A percentile compares a stretch with the other conserved stretches of the same genome.
Evolutionary conservation across 2,113 vertebrate genomes (phyloP).

Genomic region (Aspidoscelis tigris): DNA sequence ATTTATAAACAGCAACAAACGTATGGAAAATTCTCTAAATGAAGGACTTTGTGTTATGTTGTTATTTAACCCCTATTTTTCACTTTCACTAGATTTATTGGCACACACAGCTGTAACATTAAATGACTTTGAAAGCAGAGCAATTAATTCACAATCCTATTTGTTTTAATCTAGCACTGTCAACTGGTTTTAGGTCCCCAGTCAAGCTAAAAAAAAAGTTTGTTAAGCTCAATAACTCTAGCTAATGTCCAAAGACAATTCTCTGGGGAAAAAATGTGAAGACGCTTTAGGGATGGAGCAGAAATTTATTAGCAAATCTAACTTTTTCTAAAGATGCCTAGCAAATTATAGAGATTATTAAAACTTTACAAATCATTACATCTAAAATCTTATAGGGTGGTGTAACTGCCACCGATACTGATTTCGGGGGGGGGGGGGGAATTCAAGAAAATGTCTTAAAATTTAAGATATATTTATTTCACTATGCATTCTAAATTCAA

Average conservation of each 20-base stretch:
- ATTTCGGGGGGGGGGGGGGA: slow-evolving; percentile 69
- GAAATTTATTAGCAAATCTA: slow-evolving; percentile 73
- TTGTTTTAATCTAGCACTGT: slow-evolving; percentile 68
- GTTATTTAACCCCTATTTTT: slow-evolving; percentile 61
- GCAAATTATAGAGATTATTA: slow-evolving; percentile 81
- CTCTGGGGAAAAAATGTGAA: slow-evolving; percentile 64
- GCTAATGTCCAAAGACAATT: slow-evolving; percentile 72
- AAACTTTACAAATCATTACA: slow-evolving; percentile 80
- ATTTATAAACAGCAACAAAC: slow-evolving; percentile 48
- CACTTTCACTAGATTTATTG: slow-evolving; percentile 57
- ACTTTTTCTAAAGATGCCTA: slow-evolving; percentile 70
- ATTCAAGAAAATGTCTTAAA: slow-evolving; percentile 72
- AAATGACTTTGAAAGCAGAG: slow-evolving; percentile 57
- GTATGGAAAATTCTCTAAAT: slow-evolving; percentile 49
- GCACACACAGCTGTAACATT: slow-evolving; percentile 47
- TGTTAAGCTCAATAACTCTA: slow-evolving; percentile 62
- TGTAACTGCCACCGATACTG: slow-evolving; percentile 73
- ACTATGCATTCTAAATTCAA: slow-evolving; percentile 64
- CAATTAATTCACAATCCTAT: slow-evolving; percentile 72
- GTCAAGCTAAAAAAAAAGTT: slow-evolving; percentile 58
- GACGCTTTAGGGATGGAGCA: slow-evolving; percentile 70
- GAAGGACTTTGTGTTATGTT: slow-evolving; percentile 39
- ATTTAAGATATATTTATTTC: slow-evolving; percentile 75
- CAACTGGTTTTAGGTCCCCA: slow-evolving; percentile 66
- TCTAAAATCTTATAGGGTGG: slow-evolving; percentile 70